A percentile compares a stretch with the other conserved stretches of the same genome.
Evolutionary conservation across 2,113 vertebrate species (phyloP).

Genomic region (Toxotes chatareus): DNA sequence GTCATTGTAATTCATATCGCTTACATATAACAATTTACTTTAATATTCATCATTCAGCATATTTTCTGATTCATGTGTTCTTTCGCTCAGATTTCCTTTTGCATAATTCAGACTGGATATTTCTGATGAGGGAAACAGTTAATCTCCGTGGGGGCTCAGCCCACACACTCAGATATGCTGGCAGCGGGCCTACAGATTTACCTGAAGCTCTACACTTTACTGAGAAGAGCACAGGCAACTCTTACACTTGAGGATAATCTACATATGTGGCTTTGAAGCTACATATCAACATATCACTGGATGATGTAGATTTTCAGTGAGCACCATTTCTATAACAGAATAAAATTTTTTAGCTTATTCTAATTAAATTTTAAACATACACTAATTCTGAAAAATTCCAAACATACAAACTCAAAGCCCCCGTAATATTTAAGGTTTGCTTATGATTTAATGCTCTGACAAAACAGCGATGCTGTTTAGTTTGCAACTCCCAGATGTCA

Average conservation of each 20-base stretch:
- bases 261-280: neutral
- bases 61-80: constrained; percentile 40
- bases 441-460: constrained; percentile 6
- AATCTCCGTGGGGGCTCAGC: constrained; percentile 35
- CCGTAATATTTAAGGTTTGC: constrained; percentile 9
- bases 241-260: constrained; percentile 1
- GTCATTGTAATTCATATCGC: constrained; percentile 24
- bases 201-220: constrained; percentile 16
- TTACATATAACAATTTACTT: constrained; percentile 2
- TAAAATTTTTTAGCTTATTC: neutral
- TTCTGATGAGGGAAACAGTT: constrained; percentile 38
- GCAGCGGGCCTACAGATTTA: constrained; percentile 13
- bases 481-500: constrained; percentile 27
- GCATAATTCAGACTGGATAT: constrained; percentile 46
- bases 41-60: constrained; percentile 4
- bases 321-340: neutral
- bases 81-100: constrained; percentile 6
- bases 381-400: neutral
- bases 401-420: neutral
- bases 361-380: neutral
- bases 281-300: neutral
- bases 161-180: constrained; percentile 27
- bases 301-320: neutral
- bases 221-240: neutral
- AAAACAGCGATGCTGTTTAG: constrained; percentile 10